phyloP scores from a whole-genome alignment of 2,113 vertebrate genomes.

The Candoia aspera region DNA sequence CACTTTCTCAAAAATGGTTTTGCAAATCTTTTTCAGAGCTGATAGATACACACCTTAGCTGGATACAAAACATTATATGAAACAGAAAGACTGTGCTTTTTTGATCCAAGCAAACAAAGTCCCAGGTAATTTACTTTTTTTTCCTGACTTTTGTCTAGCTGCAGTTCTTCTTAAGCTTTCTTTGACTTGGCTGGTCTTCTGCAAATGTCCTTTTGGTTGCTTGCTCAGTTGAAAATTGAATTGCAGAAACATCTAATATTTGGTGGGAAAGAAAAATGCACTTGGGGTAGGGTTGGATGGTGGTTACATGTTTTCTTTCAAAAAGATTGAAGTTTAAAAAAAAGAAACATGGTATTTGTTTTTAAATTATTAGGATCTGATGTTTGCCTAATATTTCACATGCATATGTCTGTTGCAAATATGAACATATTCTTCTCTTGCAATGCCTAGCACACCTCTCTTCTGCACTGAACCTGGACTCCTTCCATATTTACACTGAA shows the following conservation, averaged over 20 bases:
- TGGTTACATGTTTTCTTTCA: constrained; percentile 56
- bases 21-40: constrained; percentile 88
- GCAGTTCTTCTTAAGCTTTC: constrained; percentile 72
- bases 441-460: neutral
- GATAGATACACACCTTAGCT: constrained; percentile 89
- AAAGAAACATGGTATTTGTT: neutral
- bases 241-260: constrained; percentile 36
- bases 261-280: constrained; percentile 33
- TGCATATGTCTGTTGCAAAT: neutral
- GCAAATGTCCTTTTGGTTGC: constrained; percentile 10
- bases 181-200: constrained; percentile 35
- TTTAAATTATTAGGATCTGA: neutral
- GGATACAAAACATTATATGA: constrained; percentile 90
- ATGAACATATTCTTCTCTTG: neutral
- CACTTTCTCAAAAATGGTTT: constrained; percentile 84
- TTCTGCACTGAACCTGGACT: rapidly evolving
- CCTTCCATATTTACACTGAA: neutral
- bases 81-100: constrained; percentile 83
- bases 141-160: constrained; percentile 80
- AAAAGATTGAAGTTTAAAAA: neutral
- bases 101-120: constrained; percentile 84
- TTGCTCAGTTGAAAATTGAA: constrained; percentile 1
- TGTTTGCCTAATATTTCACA: neutral
- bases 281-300: constrained; percentile 12
- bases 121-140: constrained; percentile 82